Conservation (phyloP, 2,888 invertebrate species). For the Strigamia transsilvanica region DNA sequence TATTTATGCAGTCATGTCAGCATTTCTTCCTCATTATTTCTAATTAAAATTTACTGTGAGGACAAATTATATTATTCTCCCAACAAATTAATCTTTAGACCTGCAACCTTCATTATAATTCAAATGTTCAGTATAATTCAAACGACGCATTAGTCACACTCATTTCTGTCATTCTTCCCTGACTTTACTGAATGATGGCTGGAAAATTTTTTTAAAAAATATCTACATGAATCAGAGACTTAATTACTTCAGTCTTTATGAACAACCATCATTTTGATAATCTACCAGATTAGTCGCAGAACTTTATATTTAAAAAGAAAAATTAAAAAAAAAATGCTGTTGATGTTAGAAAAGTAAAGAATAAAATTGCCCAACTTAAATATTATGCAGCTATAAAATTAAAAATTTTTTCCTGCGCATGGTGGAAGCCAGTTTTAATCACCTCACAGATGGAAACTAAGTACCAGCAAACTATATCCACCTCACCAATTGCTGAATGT, state of each 20-base stretch:
- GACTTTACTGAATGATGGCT: neutral
- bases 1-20: conserved; percentile 8
- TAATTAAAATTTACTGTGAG: conserved; percentile 8
- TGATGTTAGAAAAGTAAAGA: neutral
- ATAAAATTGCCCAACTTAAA: conserved; percentile 1
- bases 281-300: neutral
- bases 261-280: neutral
- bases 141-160: neutral
- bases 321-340: neutral
- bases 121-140: neutral
- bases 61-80: conserved; percentile 3
- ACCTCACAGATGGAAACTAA: conserved; percentile 8
- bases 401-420: neutral
- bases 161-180: neutral
- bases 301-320: neutral
- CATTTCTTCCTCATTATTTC: conserved; percentile 8
- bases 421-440: conserved; percentile 3
- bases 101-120: neutral
- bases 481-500: conserved; percentile 8
- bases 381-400: conserved; percentile 1
- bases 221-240: no score
- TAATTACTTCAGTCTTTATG: neutral
- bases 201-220: neutral
- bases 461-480: conserved; percentile 3
- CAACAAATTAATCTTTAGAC: conserved; percentile 8